phyloP scores from a whole-genome alignment of 2,113 vertebrate species.

The Sclerurus mexicanus region DNA sequence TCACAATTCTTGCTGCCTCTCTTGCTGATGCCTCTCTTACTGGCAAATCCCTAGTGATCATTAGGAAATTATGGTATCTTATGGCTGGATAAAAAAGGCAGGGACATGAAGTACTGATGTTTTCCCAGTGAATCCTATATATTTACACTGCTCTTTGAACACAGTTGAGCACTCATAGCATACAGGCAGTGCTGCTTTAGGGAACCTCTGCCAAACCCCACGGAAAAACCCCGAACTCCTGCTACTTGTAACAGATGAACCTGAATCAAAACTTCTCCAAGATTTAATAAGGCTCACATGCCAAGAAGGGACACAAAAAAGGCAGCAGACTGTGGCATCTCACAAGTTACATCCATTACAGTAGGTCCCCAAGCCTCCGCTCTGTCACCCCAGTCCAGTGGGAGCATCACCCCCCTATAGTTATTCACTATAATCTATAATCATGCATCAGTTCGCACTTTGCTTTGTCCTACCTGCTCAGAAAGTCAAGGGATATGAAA shows the following conservation, averaged over 20 bases:
- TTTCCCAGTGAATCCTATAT: not conserved
- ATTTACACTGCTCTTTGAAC: not conserved
- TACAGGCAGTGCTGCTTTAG: not conserved
- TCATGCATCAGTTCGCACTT: not conserved
- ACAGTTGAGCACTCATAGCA: not conserved
- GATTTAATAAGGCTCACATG: not conserved
- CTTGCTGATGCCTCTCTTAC: too few relatives aligned
- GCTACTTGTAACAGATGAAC: not conserved
- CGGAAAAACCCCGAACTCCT: not conserved
- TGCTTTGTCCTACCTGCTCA: not conserved
- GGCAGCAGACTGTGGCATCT: not conserved
- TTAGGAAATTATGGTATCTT: not conserved
- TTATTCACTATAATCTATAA: not conserved
- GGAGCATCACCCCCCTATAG: fast-evolving
- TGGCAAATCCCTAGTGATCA: not conserved
- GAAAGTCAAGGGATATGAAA: not conserved
- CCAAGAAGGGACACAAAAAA: not conserved
- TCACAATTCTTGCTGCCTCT: not conserved
- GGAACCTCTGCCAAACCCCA: not conserved
- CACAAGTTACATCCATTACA: not conserved
- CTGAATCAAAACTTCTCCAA: not conserved
- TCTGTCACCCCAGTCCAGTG: not conserved
- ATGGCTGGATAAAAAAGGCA: not conserved
- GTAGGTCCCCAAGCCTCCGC: not conserved
- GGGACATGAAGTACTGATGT: not conserved